Percentiles rank a stretch among this genome's conserved stretches.
Evolutionary conservation across 2,888 invertebrate genomes (phyloP).

Genomic region (Mayetiola destructor): DNA sequence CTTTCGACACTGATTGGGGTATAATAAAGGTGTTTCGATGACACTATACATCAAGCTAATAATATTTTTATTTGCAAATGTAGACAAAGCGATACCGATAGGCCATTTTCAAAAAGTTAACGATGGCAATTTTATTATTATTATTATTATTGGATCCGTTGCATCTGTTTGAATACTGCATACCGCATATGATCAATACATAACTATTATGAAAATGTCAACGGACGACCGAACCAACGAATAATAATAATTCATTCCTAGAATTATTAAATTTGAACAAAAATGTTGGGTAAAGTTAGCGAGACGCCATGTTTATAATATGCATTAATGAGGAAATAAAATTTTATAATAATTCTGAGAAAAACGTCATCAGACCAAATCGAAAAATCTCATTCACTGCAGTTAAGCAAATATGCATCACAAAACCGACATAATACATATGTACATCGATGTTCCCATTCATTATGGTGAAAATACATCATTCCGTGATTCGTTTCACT

Average conservation of each 20-base stretch:
- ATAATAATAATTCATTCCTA: neutral
- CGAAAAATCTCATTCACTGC: neutral
- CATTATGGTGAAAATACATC: too few species aligned
- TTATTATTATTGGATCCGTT: neutral
- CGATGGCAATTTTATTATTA: too few species aligned
- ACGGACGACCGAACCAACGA: neutral
- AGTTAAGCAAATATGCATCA: neutral
- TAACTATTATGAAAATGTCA: neutral
- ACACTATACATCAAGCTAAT: too few species aligned
- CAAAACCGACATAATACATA: neutral
- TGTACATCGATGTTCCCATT: too few species aligned
- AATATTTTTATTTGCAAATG: too few species aligned
- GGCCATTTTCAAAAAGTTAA: too few species aligned
- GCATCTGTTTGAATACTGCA: neutral
- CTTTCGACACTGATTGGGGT: too few species aligned
- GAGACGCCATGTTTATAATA: neutral
- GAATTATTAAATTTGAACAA: too few species aligned
- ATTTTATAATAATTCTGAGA: neutral
- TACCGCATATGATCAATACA: neutral
- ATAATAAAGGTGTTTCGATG: too few species aligned
- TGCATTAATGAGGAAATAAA: slow-evolving; percentile 8
- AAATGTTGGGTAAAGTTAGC: neutral
- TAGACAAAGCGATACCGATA: too few species aligned
- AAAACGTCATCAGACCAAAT: slow-evolving; percentile 1
- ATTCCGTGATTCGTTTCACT: neutral